Evolutionary conservation across 2,797 vertebrate species (phyloP), one percentile per base, ranked within the genome.

Genomic region (Acomys russatus): DNA sequence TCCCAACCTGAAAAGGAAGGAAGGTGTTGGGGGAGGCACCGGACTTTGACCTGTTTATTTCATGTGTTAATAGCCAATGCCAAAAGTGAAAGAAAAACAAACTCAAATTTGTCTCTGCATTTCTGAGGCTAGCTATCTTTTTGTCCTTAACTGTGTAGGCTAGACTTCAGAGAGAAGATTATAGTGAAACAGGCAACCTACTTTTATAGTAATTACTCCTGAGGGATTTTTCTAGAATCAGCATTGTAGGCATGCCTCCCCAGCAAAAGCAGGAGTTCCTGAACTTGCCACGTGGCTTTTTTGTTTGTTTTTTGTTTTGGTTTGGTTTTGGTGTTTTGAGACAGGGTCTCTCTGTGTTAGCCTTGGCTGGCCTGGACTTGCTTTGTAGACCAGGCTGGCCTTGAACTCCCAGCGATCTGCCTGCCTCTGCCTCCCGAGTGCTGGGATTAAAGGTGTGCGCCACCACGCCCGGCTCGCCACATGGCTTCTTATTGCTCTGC

Each of bases 61-160:
- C 90, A 10, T 6, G 73, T 92, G 73, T 92, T 74, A 33, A 12
- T 38, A n/a, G 61, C 56, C 14, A 80, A 30, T 44, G 66, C 25
- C 51, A 56, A 71, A 44, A 73, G 85, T 80, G 71, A 94, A 93
- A 92, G 88, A 61, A 68, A 92, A 88, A 38, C 15, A 76, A 93
- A 79, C 80, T 33, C 14, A 68, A 61, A 83, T 51, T 76, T 71
- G 9, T 85, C 12, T 96, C 74, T 49, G 89, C 30, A 17, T 82
- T 93, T 54, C 49, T 35, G 51, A 78, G 59, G 28, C n/a, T 56
- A 3, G 28, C n/a, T 56, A 17, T 61, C 87, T 87, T 71, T 90
- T 71, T 38, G 12, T 80, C 59, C 61, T 66, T n/a, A 9, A 15
- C 79, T 28, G 23, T 38, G 17, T 51, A 30, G 71, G 30, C 22